These are phyloP conservation scores for Ameiurus melas DNA, from an alignment of 2,113 vertebrate genomes.

Conservation along the genomic window DNA sequence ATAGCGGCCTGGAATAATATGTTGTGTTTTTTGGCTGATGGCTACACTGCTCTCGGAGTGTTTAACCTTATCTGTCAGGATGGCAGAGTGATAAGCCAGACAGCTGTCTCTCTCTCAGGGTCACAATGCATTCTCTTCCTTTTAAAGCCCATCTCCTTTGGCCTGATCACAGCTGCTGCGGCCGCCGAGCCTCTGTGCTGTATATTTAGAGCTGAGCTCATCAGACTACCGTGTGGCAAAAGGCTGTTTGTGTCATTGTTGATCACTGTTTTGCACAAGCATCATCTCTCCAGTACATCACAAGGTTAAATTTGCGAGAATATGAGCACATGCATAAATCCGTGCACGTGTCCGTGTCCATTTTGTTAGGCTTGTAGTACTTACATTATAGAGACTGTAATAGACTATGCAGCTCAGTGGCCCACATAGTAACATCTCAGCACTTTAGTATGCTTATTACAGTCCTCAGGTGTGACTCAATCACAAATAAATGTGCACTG, in stretches of 20 bases:
- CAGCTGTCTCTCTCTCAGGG: constrained; percentile 70
- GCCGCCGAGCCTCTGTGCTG: constrained; percentile 32
- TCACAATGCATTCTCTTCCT: constrained; percentile 82
- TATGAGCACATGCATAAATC: background rate
- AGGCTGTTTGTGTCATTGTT: constrained; percentile 37
- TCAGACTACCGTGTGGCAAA: constrained; percentile 41
- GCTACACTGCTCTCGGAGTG: constrained; percentile 65
- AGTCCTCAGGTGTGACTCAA: background rate
- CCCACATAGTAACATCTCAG: background rate
- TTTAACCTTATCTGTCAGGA: constrained; percentile 87
- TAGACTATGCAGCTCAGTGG: background rate
- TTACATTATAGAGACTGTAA: background rate
- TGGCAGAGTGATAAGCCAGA: constrained; percentile 78
- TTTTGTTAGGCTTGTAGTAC: background rate
- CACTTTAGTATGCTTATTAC: background rate
- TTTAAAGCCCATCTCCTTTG: constrained; percentile 72
- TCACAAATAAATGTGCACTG: background rate
- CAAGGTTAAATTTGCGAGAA: background rate
- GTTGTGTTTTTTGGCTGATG: constrained; percentile 64
- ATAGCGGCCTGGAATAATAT: constrained; percentile 62
- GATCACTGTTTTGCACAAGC: constrained; percentile 4
- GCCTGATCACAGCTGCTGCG: constrained; percentile 49
- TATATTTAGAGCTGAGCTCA: constrained; percentile 55
- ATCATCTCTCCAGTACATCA: background rate
- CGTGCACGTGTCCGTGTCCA: background rate